Evolutionary conservation across 2,888 invertebrate genomes (phyloP), one percentile per base, ranked within the genome.

Genomic region (Spodoptera littoralis): DNA sequence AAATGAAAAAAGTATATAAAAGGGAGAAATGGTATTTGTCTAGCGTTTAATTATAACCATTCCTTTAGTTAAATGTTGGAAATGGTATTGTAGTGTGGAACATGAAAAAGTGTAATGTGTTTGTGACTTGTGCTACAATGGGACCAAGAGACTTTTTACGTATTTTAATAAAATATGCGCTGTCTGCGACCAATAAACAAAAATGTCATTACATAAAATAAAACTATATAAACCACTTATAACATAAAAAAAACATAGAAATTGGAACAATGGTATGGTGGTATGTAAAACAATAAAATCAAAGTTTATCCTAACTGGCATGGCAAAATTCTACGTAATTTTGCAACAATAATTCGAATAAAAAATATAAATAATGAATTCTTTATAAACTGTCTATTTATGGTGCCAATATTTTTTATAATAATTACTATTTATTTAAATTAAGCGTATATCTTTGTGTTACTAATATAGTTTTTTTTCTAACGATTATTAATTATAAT

Each of bases 141-240:
- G 71, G 71, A 72, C 73, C 71, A 71, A 71, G 45, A 48, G 3
- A 59, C 42, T 44, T 55, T 30, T 12, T 43, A 9, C 6, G 36
- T 36, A 45, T 54, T 52, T 18, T 57, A 47, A 30, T 56, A 56
- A 48, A 58, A 18, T 60, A 41, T 49, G 47, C 24, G 13, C 41
- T 58, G 58, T 24, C 52, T 54, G 43, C 1, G 44, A 27, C 9
- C n/a, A 57, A 46, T 44, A 8, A 36, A 36, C 48, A 1, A 41
- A 49, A 36, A 36, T 36, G 36, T 36, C 4, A 5, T 36, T 36
- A 36, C 36, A 8, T 36, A 36, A 36, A 36, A 36, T 18, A 18
- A 18, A 18, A 18, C 18, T 18, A 18, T 18, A 18, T 18, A 18
- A 18, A 18, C 18, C 1, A 1, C 18, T 18, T 18, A 18, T 18